Base-by-base conservation (phyloP, 2,797 vertebrate genomes). In the Tinamus major region DNA sequence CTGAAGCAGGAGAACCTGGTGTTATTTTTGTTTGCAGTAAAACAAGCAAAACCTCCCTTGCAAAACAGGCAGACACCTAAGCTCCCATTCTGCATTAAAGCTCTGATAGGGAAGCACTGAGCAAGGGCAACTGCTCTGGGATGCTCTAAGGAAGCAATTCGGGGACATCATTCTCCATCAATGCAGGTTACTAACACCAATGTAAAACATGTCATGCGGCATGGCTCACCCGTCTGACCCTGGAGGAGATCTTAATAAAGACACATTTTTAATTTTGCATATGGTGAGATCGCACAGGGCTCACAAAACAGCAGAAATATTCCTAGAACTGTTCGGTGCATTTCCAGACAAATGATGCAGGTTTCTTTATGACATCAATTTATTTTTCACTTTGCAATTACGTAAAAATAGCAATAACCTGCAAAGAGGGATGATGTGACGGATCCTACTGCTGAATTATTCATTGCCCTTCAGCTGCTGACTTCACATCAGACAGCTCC, bases 301-400 rank as follows among this genome's bases (percentile, higher is more conserved):
- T 94, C 89, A 91, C 87, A 92, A 95, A 95, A 84, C 41, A 92
- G 72, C 68, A 92, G 80, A 64, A 84, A 85, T 13, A 74, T 86
- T 58, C 78, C 90, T 91, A 90, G 95, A 92, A 96, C 91, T 84
- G 74, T 91, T 87, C 46, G 56, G 79, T 92, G 81, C 46, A 63
- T 84, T 87, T 95, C 84, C 92, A 93, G 95, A 95, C 93, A 97
- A 97, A 97, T 87, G 92, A 96, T 96, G 93, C 79, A 44, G 95
- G 94, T 94, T 96, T 94, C 96, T 98, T 97, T 97, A 98, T 97
- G 96, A 96, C 93, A 96, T 97, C 97, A 97, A 97, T 97, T 98
- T 98, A 96, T 96, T 97, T 97, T 98, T 97, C 96, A 93, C 95
- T 98, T 97, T 93, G 96, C 95, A 97, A 97, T 98, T 98, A 97